phyloP scores from a whole-genome alignment of 2,113 vertebrate genomes.

The Campylorhamphus procurvoides region DNA sequence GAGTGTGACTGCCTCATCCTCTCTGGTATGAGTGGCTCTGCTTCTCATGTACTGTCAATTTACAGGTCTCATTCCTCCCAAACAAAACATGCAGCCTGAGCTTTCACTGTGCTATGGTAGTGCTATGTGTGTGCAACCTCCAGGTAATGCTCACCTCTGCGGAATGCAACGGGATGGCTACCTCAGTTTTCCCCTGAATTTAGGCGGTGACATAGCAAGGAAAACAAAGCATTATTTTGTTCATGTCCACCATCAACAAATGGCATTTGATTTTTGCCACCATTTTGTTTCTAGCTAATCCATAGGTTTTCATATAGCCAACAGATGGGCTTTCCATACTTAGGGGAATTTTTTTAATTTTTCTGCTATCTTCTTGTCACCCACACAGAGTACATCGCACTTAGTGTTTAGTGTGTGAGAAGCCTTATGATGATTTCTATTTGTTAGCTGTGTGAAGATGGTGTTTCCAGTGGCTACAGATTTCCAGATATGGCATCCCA shows the following conservation, averaged over 20 bases:
- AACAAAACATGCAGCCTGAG: fast-evolving
- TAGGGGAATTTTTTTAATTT: neutral
- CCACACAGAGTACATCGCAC: fast-evolving
- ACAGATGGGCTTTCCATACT: neutral
- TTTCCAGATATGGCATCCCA: neutral
- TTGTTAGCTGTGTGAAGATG: neutral
- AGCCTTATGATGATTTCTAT: neutral
- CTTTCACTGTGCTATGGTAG: neutral
- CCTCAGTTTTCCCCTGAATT: neutral
- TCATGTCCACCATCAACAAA: neutral
- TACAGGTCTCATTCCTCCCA: neutral
- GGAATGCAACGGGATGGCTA: neutral
- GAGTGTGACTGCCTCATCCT: neutral
- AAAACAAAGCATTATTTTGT: neutral
- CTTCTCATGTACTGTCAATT: fast-evolving
- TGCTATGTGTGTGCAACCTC: neutral
- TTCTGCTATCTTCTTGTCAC: neutral
- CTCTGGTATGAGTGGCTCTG: neutral
- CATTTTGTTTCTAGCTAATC: neutral
- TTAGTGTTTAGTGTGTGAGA: neutral
- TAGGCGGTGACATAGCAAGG: neutral
- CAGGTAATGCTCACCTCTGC: neutral
- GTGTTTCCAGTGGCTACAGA: neutral
- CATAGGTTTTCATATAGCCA: neutral
- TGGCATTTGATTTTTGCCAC: neutral